Conservation (phyloP, 2,113 vertebrate genomes). For the Myocastor coypus region DNA sequence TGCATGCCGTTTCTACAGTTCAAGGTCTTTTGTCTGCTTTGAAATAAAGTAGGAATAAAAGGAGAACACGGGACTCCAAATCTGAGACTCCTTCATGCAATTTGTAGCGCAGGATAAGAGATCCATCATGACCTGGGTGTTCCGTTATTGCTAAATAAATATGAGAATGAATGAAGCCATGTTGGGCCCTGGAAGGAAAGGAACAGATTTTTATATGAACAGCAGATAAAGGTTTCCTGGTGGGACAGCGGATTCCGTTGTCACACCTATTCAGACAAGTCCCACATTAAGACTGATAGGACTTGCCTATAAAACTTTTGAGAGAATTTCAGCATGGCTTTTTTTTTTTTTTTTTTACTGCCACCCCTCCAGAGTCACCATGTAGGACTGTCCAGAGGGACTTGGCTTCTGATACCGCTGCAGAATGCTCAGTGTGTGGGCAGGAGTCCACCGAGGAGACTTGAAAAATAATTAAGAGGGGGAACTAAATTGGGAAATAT, state of each 20-base stretch:
- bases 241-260: not conserved
- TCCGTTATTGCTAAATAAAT: slow-evolving; percentile 52
- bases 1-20: not conserved
- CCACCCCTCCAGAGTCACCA: not conserved
- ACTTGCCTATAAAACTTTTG: not conserved
- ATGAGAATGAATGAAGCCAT: not conserved
- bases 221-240: not conserved
- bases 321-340: not conserved
- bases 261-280: not conserved
- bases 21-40: not conserved
- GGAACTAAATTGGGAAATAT: not conserved
- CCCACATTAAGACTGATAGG: not conserved
- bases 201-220: not conserved
- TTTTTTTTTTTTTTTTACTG: not conserved
- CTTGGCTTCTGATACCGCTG: not conserved
- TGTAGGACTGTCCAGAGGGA: not conserved
- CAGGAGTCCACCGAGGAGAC: not conserved
- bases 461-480: not conserved
- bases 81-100: not conserved
- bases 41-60: slow-evolving; percentile 20
- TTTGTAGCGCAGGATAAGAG: not conserved
- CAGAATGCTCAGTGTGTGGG: not conserved
- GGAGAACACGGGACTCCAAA: not conserved
- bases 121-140: slow-evolving; percentile 53
- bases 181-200: not conserved